phyloP scores from a whole-genome alignment of 2,888 invertebrate species.

The Pammene fasciana region DNA sequence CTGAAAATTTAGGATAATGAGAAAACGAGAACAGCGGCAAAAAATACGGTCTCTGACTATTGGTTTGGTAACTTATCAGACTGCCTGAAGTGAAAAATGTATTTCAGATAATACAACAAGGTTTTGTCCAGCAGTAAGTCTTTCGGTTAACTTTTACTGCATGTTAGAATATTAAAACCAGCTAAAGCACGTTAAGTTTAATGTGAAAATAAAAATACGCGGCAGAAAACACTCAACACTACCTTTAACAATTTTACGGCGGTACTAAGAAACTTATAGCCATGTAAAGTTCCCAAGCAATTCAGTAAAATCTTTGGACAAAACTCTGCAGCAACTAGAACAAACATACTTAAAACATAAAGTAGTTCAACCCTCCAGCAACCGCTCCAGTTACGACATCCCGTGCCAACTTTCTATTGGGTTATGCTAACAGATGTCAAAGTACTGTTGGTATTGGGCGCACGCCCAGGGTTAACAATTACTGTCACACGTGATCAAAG shows the following conservation, averaged over 20 bases:
- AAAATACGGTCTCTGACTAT: too few relatives aligned
- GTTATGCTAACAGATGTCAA: constrained; percentile 42
- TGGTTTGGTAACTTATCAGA: too few relatives aligned
- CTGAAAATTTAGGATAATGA: constrained; percentile 75
- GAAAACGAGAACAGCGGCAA: too few relatives aligned
- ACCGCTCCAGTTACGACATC: constrained; percentile 84
- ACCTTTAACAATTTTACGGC: neutral
- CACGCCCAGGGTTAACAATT: constrained; percentile 51
- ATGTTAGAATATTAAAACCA: too few relatives aligned
- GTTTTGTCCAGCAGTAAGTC: too few relatives aligned
- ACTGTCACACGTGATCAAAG: constrained; percentile 45
- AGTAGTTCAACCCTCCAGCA: constrained; percentile 82
- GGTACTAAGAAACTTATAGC: neutral
- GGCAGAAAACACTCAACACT: too few relatives aligned
- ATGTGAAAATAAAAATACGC: too few relatives aligned
- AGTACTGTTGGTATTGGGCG: constrained; percentile 44
- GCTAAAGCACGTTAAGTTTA: too few relatives aligned
- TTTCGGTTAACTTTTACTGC: too few relatives aligned
- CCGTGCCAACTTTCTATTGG: constrained; percentile 35
- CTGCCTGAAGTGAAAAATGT: too few relatives aligned
- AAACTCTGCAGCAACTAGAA: neutral
- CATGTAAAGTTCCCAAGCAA: neutral
- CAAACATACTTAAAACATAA: constrained; percentile 3
- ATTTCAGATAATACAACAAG: too few relatives aligned
- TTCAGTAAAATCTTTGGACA: neutral